Evolutionary conservation across 2,888 invertebrate species (phyloP).

Genomic region (Synanthedon andrenaeformis): DNA sequence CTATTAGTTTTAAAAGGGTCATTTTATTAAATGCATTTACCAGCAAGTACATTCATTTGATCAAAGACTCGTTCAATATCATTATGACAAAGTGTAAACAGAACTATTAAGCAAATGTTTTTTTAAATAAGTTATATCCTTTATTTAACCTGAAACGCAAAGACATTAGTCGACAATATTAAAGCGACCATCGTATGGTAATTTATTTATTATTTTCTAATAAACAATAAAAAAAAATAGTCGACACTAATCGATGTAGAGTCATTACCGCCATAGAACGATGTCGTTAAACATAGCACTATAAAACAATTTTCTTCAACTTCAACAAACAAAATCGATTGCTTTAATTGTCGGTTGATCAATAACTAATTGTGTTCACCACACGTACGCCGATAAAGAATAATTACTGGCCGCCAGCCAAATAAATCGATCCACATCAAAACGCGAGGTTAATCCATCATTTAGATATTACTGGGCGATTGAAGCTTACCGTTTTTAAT

Average conservation of each 20-base stretch:
- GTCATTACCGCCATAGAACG: constrained; percentile 60
- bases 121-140: neutral
- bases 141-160: neutral
- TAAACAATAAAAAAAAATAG: constrained; percentile 39
- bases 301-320: constrained; percentile 67
- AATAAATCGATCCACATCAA: constrained; percentile 69
- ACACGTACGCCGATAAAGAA: constrained; percentile 66
- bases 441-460: constrained; percentile 68
- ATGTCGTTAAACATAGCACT: constrained; percentile 56
- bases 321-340: constrained; percentile 70
- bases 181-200: constrained; percentile 18
- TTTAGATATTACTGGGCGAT: constrained; percentile 66
- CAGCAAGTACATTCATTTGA: too few relatives aligned
- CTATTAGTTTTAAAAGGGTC: too few relatives aligned
- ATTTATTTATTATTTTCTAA: constrained; percentile 41
- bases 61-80: too few relatives aligned
- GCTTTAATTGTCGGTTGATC: constrained; percentile 66
- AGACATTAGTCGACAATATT: neutral
- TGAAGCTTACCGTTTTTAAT: constrained; percentile 68
- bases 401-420: constrained; percentile 69
- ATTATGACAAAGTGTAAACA: neutral
- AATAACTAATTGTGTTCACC: constrained; percentile 70
- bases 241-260: constrained; percentile 47
- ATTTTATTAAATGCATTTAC: too few relatives aligned
- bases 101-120: neutral